Conservation (phyloP, 1,140 invertebrate species). For the Listronotus bonariensis region DNA sequence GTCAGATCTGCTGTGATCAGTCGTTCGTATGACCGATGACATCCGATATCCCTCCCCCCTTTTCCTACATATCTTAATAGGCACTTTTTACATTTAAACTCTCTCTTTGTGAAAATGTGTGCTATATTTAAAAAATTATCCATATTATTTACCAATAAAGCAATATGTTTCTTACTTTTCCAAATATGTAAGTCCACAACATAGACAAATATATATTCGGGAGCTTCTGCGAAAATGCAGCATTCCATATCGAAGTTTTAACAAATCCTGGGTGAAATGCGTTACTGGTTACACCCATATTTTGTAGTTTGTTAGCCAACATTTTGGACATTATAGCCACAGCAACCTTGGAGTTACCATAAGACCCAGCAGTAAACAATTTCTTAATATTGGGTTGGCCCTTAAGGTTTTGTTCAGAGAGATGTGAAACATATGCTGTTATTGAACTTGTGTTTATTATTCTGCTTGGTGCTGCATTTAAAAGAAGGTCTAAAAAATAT, state of each 20-base stretch:
- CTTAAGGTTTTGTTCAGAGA: neutral
- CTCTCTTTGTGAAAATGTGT: no score
- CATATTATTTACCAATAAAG: no score
- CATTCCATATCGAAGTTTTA: conserved; percentile 5
- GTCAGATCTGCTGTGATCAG: no score
- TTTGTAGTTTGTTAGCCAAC: conserved; percentile 41
- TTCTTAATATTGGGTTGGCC: no score
- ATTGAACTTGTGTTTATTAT: conserved; percentile 14
- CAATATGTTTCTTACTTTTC: conserved; percentile 3
- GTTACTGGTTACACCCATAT: conserved; percentile 56
- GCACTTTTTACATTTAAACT: no score
- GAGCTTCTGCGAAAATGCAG: neutral
- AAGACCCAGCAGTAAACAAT: conserved; percentile 20
- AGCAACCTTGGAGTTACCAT: conserved; percentile 46
- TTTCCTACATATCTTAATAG: no score
- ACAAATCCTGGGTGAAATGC: conserved; percentile 58
- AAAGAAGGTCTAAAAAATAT: conserved; percentile 8
- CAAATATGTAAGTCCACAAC: neutral
- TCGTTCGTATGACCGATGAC: no score
- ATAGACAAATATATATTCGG: neutral
- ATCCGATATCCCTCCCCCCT: no score
- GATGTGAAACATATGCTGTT: neutral
- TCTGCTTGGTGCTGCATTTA: conserved; percentile 7
- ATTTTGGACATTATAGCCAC: conserved; percentile 42
- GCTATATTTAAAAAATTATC: no score